Percentiles rank a stretch among this genome's conserved stretches.
Evolutionary conservation across 1,140 invertebrate genomes (phyloP).

Genomic region (Rhyacophila brunnea): DNA sequence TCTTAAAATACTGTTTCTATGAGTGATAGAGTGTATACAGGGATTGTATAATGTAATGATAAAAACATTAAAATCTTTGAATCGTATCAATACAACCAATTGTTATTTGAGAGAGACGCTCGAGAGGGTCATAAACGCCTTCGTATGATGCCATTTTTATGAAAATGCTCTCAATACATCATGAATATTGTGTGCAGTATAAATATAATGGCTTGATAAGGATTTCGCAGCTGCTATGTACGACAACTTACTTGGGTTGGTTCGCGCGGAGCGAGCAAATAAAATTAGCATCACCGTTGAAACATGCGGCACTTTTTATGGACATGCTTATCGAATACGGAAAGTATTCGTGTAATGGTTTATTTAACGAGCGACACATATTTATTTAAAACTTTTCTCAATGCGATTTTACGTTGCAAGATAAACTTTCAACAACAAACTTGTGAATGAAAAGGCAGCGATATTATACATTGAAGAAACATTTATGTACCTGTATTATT

Average conservation of each 20-base stretch:
- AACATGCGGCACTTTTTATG: not conserved
- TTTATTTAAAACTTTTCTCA: not conserved
- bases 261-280: not conserved
- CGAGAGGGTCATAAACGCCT: slow-evolving; percentile 11
- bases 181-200: slow-evolving; percentile 16
- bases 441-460: too few relatives aligned
- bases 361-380: not conserved
- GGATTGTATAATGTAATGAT: not conserved
- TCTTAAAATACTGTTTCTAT: too few relatives aligned
- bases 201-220: slow-evolving; percentile 13
- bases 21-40: not conserved
- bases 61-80: too few relatives aligned
- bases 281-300: not conserved
- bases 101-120: not conserved
- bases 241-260: not conserved
- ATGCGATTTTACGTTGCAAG: not conserved
- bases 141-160: not conserved
- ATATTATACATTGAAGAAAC: too few relatives aligned
- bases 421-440: too few relatives aligned
- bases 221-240: slow-evolving; percentile 6
- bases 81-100: too few relatives aligned
- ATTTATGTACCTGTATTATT: too few relatives aligned
- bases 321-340: not conserved
- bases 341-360: not conserved
- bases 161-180: slow-evolving; percentile 20